Base-by-base conservation (phyloP, 1,140 invertebrate genomes). In the Dinoponera quadriceps region DNA sequence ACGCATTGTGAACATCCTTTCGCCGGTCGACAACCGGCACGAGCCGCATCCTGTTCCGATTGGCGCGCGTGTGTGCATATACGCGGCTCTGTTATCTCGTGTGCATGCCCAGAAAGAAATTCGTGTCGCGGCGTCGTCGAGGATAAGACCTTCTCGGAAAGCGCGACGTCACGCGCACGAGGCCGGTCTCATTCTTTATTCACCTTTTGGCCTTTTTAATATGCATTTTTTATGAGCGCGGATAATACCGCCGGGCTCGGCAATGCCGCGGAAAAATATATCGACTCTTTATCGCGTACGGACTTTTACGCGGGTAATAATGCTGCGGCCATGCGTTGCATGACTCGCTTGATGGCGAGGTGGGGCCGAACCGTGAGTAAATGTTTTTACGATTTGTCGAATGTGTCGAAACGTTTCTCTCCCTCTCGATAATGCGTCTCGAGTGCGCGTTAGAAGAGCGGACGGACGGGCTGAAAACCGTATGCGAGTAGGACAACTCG, bases 71-170 rank as follows among this genome's bases (percentile, higher is more conserved):
- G 48, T 20, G 18, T n/a, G n/a, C n/a, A n/a, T n/a, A n/a, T n/a
- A n/a, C n/a, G 25, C 1, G 1, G 49, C 25, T n/a, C 62, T 68
- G 16, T 44, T 54, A 27, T 78, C 51, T 69, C 63, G 54, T 16
- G 22, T 44, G 33, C 38, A 44, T n/a, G 16, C 22, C 5, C 49
- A 59, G 65, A 77, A 77, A 77, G 62, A 69, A 69, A 78, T 48
- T 80, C 51, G 65, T 57, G 51, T 80, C 51, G 38, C 38, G 38
- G 9, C 38, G 38, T 44, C 9, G 38, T 69, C 51, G 49, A 49
- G 63, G 75, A 80, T 80, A 80, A 80, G 75, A 78, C 49, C 49
- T 66, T 78, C 62, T 78, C 22, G 63, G 63, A 80, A 69, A 80
- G 33, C 44, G 14, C n/a, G 4, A 18, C 49, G 29, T 14, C 27